These are phyloP conservation scores for Mongoloraphidia duomilia DNA, from an alignment of 2,888 invertebrate genomes.

Conservation along the genomic window DNA sequence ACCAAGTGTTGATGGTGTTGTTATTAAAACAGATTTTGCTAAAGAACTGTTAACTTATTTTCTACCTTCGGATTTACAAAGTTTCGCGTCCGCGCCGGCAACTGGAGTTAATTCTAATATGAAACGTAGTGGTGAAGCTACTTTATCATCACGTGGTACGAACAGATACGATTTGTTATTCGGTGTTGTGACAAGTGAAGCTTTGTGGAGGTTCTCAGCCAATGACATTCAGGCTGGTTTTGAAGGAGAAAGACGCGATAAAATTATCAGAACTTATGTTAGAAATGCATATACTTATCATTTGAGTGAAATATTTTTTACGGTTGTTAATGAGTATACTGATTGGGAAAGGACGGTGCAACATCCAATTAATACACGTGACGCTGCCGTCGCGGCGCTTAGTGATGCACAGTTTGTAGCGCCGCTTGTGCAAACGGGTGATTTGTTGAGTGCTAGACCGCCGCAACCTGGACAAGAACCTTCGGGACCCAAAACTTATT, in stretches of 20 bases:
- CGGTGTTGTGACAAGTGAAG: slow-evolving; percentile 83
- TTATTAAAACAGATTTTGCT: slow-evolving; percentile 76
- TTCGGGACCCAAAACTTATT: slow-evolving; percentile 66
- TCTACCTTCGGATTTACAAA: slow-evolving; percentile 46
- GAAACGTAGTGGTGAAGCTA: slow-evolving; percentile 47
- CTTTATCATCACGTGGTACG: slow-evolving; percentile 38
- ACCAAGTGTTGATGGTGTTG: slow-evolving; percentile 87
- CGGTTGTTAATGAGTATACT: slow-evolving; percentile 93
- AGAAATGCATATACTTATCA: slow-evolving; percentile 92
- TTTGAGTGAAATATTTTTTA: slow-evolving; percentile 89
- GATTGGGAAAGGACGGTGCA: slow-evolving; percentile 91
- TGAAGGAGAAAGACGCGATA: slow-evolving; percentile 75
- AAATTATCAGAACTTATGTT: slow-evolving; percentile 81
- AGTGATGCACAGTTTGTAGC: slow-evolving; percentile 92
- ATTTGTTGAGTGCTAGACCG: slow-evolving; percentile 57
- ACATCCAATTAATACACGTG: slow-evolving; percentile 77
- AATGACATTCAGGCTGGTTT: slow-evolving; percentile 72
- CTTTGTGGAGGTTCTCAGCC: slow-evolving; percentile 81
- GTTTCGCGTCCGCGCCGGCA: slow-evolving; percentile 41
- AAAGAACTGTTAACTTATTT: slow-evolving; percentile 63
- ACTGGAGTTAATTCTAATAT: slow-evolving; percentile 43
- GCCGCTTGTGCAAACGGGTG: slow-evolving; percentile 74
- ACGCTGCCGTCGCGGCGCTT: slow-evolving; percentile 79
- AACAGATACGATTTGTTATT: slow-evolving; percentile 74
- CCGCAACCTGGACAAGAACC: slow-evolving; percentile 40